Conservation (phyloP, 2,888 invertebrate genomes). For the Peribatodes rhomboidaria region DNA sequence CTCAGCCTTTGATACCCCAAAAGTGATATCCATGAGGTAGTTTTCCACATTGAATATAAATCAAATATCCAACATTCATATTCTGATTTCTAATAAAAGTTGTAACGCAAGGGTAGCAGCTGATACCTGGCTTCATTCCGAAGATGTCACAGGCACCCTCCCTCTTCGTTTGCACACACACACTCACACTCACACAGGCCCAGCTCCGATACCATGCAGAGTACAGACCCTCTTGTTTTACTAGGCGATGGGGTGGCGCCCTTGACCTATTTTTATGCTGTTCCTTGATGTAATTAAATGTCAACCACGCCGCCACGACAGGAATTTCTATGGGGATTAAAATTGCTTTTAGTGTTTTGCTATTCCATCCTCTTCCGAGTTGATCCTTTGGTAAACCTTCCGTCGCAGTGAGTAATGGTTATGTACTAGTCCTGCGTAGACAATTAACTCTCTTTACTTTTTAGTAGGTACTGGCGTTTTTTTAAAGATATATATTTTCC, state of each 20-base stretch:
- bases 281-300: conserved; percentile 50
- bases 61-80: conserved; percentile 27
- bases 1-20: conserved; percentile 4
- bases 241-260: conserved; percentile 45
- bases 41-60: conserved; percentile 14
- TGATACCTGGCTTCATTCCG: conserved; percentile 31
- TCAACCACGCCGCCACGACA: conserved; percentile 42
- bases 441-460: conserved; percentile 18
- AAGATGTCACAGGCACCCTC: conserved; percentile 32
- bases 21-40: not conserved
- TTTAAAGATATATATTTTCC: no score
- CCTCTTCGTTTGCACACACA: conserved; percentile 29
- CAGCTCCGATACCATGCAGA: conserved; percentile 25
- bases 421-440: conserved; percentile 1
- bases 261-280: conserved; percentile 50
- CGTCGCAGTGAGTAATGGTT: conserved; percentile 13
- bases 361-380: conserved; percentile 19
- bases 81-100: conserved; percentile 36
- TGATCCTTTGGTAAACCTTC: conserved; percentile 9
- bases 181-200: conserved; percentile 23
- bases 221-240: conserved; percentile 43
- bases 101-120: conserved; percentile 20
- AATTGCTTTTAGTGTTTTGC: conserved; percentile 37
- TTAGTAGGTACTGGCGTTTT: not conserved
- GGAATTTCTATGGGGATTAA: conserved; percentile 41